phyloP scores from a whole-genome alignment of 1,140 invertebrate species.

The Centruroides sculpturatus region DNA sequence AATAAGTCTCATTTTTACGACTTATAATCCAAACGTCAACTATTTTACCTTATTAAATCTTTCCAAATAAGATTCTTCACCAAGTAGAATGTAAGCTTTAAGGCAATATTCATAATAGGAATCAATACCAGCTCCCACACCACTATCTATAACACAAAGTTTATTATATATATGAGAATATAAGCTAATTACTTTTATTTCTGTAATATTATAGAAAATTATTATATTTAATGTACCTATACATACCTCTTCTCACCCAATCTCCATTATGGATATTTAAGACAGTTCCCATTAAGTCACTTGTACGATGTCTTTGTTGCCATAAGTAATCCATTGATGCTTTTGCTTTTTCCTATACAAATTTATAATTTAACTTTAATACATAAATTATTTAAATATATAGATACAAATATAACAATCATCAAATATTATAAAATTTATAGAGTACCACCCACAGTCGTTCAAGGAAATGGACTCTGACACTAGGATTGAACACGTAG shows the following conservation, averaged over 20 bases:
- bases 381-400: neutral
- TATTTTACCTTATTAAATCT: slow-evolving; percentile 62
- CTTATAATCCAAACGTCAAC: no score
- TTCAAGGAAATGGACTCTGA: no score
- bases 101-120: slow-evolving; percentile 98
- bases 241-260: slow-evolving; percentile 64
- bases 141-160: slow-evolving; percentile 48
- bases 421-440: neutral
- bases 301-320: slow-evolving; percentile 68
- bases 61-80: slow-evolving; percentile 73
- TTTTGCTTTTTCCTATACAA: slow-evolving; percentile 63
- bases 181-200: slow-evolving; percentile 1
- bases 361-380: slow-evolving; percentile 1
- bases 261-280: slow-evolving; percentile 94
- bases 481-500: no score
- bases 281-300: slow-evolving; percentile 85
- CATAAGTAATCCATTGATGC: slow-evolving; percentile 94
- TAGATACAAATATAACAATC: slow-evolving; percentile 21
- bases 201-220: no score
- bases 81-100: slow-evolving; percentile 65
- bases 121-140: slow-evolving; percentile 97
- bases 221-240: no score
- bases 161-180: neutral
- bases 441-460: no score
- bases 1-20: no score